phyloP scores from a whole-genome alignment of 2,888 invertebrate species.

The Lacanobia oleracea region DNA sequence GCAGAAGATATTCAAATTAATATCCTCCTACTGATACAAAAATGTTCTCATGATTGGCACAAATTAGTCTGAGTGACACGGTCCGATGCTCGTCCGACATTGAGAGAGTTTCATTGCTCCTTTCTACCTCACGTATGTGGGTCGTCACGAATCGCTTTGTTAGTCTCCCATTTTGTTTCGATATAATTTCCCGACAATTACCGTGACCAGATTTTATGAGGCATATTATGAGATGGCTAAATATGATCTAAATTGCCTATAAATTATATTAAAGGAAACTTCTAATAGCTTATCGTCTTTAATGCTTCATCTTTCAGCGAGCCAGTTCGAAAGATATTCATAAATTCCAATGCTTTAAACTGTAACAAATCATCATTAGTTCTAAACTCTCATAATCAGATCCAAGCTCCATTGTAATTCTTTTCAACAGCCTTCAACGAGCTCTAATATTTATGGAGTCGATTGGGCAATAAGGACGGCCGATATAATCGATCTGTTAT shows the following conservation, averaged over 20 bases:
- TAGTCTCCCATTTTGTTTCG: slow-evolving; percentile 75
- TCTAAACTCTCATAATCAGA: slow-evolving; percentile 43
- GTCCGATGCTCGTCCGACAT: slow-evolving; percentile 79
- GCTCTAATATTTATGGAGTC: slow-evolving; percentile 60
- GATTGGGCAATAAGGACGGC: slow-evolving; percentile 68
- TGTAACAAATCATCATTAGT: slow-evolving; percentile 41
- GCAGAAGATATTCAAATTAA: slow-evolving; percentile 11
- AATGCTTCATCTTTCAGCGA: slow-evolving; percentile 4
- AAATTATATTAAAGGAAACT: slow-evolving; percentile 5
- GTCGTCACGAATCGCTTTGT: slow-evolving; percentile 84
- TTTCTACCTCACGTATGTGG: slow-evolving; percentile 80
- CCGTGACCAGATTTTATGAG: slow-evolving; percentile 36
- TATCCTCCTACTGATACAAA: background rate
- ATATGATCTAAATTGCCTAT: slow-evolving; percentile 13
- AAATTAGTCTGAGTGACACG: slow-evolving; percentile 74
- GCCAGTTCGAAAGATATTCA: background rate
- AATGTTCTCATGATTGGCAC: slow-evolving; percentile 63
- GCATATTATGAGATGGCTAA: slow-evolving; percentile 15
- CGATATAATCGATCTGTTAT: slow-evolving; percentile 78
- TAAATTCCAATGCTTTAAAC: slow-evolving; percentile 15
- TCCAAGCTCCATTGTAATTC: slow-evolving; percentile 45
- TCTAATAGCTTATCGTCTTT: slow-evolving; percentile 1
- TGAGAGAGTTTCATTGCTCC: slow-evolving; percentile 77
- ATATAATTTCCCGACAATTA: slow-evolving; percentile 63
- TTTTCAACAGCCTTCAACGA: slow-evolving; percentile 56